Evolutionary conservation across 1,140 invertebrate species (phyloP).

Genomic region (Zaprionus capensis): DNA sequence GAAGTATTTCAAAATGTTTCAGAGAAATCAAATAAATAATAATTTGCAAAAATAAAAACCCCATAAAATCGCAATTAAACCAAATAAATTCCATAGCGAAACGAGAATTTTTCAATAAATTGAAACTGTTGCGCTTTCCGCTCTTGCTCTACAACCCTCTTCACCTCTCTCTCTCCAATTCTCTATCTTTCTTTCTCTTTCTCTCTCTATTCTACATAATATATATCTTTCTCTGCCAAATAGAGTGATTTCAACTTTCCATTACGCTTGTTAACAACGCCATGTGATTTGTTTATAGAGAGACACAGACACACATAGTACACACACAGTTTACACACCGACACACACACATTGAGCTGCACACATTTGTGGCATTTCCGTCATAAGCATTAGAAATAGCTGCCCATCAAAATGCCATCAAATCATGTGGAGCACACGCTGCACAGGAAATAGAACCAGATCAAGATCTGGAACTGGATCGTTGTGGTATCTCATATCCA

Average conservation of each 20-base stretch:
- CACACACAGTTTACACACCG: not conserved
- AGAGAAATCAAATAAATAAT: not conserved
- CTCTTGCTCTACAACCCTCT: not conserved
- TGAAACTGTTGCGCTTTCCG: not conserved
- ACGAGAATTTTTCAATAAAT: not conserved
- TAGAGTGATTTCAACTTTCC: conserved; percentile 55
- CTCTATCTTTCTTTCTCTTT: not conserved
- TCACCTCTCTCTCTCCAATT: not conserved
- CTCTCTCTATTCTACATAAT: not conserved
- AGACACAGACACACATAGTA: conserved; percentile 2
- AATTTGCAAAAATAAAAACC: not conserved
- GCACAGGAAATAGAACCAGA: conserved; percentile 41
- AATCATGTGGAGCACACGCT: conserved; percentile 21
- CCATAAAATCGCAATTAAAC: not conserved
- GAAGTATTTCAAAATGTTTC: no score
- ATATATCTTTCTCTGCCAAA: conserved; percentile 31
- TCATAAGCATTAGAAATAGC: conserved; percentile 35
- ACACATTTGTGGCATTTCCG: conserved; percentile 34
- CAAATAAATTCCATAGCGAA: not conserved
- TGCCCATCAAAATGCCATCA: conserved; percentile 48
- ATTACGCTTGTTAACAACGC: conserved; percentile 29
- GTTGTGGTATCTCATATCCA: not conserved
- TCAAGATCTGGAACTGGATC: not conserved
- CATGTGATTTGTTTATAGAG: conserved; percentile 31
- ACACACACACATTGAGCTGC: not conserved